Conservation (phyloP, 2,113 vertebrate genomes). For the Pampusana beccarii region DNA sequence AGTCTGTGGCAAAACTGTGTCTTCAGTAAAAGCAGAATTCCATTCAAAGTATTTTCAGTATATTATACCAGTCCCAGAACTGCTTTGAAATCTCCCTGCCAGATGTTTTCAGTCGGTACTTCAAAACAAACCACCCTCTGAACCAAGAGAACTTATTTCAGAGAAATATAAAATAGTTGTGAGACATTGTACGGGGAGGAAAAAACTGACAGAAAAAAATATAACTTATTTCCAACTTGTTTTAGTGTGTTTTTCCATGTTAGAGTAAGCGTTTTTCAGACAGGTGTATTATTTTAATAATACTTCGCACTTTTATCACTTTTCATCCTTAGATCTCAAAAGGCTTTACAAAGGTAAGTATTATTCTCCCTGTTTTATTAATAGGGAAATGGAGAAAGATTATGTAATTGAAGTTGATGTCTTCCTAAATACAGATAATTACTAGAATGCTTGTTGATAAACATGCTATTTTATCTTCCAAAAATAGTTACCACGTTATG, state of each 20-base stretch:
- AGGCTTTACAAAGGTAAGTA: constrained; percentile 49
- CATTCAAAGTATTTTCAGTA: not conserved
- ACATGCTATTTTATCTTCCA: not conserved
- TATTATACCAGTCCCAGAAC: not conserved
- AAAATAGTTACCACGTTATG: not conserved
- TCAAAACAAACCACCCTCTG: not conserved
- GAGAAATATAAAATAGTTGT: not conserved
- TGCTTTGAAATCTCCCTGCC: not conserved
- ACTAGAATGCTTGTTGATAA: not conserved
- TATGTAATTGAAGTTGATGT: not conserved
- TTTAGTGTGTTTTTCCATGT: not conserved
- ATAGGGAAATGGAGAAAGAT: not conserved
- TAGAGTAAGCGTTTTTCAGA: not conserved
- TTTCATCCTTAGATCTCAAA: constrained; percentile 58
- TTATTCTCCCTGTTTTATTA: constrained; percentile 18
- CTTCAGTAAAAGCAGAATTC: not conserved
- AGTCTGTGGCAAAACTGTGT: not conserved
- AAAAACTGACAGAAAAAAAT: not conserved
- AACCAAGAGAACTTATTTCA: not conserved
- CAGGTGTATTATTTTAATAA: constrained; percentile 22
- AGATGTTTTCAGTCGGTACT: not conserved
- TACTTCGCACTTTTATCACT: constrained; percentile 7
- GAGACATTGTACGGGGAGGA: not conserved
- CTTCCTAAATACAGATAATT: not conserved
- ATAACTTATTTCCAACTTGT: not conserved